These are phyloP conservation scores for Ormyrus labotus DNA, from an alignment of 2,888 invertebrate genomes.

Conservation along the genomic window DNA sequence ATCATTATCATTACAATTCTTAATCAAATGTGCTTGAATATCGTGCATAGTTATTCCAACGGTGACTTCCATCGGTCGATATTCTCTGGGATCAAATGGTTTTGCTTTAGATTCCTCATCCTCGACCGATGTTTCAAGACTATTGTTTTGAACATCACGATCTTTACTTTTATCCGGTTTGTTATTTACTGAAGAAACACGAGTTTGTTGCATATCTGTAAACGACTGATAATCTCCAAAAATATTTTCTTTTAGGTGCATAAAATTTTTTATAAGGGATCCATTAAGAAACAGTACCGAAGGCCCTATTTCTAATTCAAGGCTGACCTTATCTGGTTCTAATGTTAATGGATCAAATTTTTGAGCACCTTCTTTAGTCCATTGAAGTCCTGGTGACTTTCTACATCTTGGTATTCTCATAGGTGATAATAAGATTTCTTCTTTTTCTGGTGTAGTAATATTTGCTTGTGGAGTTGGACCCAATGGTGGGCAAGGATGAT, in stretches of 20 bases:
- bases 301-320: slow-evolving; percentile 96
- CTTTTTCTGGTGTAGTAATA: slow-evolving; percentile 95
- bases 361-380: slow-evolving; percentile 82
- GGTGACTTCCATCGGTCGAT: slow-evolving; percentile 92
- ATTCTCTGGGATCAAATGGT: slow-evolving; percentile 90
- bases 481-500: slow-evolving; percentile 93
- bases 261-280: slow-evolving; percentile 91
- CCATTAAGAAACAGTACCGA: slow-evolving; percentile 95
- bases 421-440: slow-evolving; percentile 93
- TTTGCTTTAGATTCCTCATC: slow-evolving; percentile 80
- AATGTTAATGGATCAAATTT: slow-evolving; percentile 92
- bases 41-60: slow-evolving; percentile 96
- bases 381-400: slow-evolving; percentile 83
- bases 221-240: slow-evolving; percentile 97
- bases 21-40: slow-evolving; percentile 94
- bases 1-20: slow-evolving; percentile 93
- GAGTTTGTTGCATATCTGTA: slow-evolving; percentile 90
- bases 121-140: slow-evolving; percentile 79
- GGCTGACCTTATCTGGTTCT: slow-evolving; percentile 91
- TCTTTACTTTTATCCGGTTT: slow-evolving; percentile 69
- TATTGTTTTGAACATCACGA: slow-evolving; percentile 72
- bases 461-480: slow-evolving; percentile 93
- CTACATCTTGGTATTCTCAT: slow-evolving; percentile 91
- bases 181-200: slow-evolving; percentile 75
- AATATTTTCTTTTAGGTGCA: slow-evolving; percentile 96